Evolutionary conservation across 2,888 invertebrate species (phyloP).

Genomic region (Parascotia fuliginaria): DNA sequence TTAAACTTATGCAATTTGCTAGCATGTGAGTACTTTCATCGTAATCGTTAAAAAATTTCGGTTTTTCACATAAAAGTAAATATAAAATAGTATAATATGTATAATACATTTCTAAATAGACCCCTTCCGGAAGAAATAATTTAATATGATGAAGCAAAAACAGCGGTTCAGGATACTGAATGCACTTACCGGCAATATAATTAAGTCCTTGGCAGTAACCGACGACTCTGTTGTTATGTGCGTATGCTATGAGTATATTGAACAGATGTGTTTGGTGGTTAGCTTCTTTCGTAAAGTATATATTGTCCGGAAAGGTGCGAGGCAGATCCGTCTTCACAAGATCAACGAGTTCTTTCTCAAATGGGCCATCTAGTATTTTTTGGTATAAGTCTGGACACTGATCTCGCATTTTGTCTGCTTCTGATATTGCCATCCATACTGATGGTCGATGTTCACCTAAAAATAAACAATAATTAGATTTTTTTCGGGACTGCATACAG

Average conservation of each 20-base stretch:
- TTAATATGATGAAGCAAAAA: too few species aligned
- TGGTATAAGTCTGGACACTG: constrained; percentile 88
- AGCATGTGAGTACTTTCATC: too few species aligned
- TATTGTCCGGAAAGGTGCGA: constrained; percentile 97
- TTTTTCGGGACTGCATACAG: not conserved
- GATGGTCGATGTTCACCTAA: constrained; percentile 86
- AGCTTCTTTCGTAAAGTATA: constrained; percentile 93
- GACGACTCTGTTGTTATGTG: constrained; percentile 93
- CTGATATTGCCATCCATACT: constrained; percentile 95
- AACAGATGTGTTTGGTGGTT: constrained; percentile 91
- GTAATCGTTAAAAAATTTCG: too few species aligned
- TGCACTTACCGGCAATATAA: constrained; percentile 91
- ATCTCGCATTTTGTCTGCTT: constrained; percentile 89
- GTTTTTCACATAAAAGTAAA: too few species aligned
- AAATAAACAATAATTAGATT: constrained; percentile 19
- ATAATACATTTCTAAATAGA: too few species aligned
- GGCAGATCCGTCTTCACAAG: constrained; percentile 95
- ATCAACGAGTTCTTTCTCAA: constrained; percentile 91
- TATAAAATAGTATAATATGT: too few species aligned
- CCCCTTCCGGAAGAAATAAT: too few species aligned
- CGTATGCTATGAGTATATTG: constrained; percentile 95
- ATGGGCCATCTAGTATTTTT: constrained; percentile 88
- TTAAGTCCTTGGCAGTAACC: constrained; percentile 98
- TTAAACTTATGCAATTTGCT: too few species aligned
- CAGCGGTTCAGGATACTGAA: too few species aligned